Percentiles rank a stretch among this genome's conserved stretches.
Conservation (phyloP, 2,797 vertebrate species). For the Onychomys torridus region DNA sequence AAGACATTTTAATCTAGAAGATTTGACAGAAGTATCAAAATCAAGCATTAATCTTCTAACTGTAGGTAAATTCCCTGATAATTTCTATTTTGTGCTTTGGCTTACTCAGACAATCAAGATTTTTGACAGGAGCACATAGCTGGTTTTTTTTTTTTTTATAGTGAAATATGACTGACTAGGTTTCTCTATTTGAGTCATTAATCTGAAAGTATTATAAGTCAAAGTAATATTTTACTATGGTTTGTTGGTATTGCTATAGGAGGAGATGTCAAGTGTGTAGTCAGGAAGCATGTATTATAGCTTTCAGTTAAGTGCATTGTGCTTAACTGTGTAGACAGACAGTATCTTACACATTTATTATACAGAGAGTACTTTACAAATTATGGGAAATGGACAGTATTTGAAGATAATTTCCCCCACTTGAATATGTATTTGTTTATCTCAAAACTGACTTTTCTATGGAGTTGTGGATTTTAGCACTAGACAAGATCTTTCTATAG, state of each 20-base stretch:
- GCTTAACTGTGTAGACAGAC: background rate
- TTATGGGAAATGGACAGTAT: background rate
- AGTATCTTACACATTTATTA: background rate
- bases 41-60: slow-evolving; percentile 26
- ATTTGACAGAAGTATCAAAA: slow-evolving; percentile 83
- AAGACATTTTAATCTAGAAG: slow-evolving; percentile 85
- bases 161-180: background rate
- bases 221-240: background rate
- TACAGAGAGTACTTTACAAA: background rate
- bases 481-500: background rate
- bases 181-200: background rate
- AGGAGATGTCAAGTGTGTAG: background rate
- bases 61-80: background rate
- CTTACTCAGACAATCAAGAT: slow-evolving; percentile 45
- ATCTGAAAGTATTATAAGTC: background rate
- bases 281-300: background rate
- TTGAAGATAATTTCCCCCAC: background rate
- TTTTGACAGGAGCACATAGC: slow-evolving; percentile 2
- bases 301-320: background rate
- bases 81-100: slow-evolving; percentile 41
- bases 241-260: background rate
- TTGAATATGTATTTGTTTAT: background rate
- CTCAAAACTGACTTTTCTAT: background rate
- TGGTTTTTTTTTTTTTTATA: background rate
- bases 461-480: background rate